A percentile compares a stretch with the other conserved stretches of the same genome.
Conservation (phyloP, 2,113 vertebrate genomes). For the Sprattus sprattus region DNA sequence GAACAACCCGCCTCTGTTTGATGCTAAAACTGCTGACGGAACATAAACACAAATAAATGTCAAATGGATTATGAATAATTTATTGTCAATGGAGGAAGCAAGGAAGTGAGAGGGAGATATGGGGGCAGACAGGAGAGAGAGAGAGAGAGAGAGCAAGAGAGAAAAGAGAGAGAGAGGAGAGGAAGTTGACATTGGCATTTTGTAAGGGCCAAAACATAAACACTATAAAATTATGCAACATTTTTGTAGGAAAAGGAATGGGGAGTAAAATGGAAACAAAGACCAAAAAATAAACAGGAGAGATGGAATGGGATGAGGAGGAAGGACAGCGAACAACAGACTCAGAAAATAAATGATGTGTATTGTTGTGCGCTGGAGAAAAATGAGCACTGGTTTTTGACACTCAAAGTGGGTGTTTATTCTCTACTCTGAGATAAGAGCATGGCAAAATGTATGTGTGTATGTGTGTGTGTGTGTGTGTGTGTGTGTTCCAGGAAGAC, state of each 20-base stretch:
- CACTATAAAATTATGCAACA: not conserved
- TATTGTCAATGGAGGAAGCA: conserved; percentile 1
- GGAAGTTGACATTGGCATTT: not conserved
- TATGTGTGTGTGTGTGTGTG: not conserved
- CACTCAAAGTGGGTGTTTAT: not conserved
- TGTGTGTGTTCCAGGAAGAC: not conserved
- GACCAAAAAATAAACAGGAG: not conserved
- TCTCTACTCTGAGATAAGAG: not conserved
- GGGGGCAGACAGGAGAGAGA: not conserved
- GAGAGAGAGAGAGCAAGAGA: not conserved
- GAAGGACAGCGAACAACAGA: conserved; percentile 12
- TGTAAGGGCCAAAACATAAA: not conserved
- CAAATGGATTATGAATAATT: conserved; percentile 47
- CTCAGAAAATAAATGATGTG: conserved; percentile 34
- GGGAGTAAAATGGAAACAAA: not conserved
- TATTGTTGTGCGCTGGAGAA: conserved; percentile 13
- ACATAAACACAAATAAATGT: conserved; percentile 37
- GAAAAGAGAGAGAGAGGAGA: not conserved
- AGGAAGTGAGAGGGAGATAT: not conserved
- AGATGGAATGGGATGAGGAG: not conserved
- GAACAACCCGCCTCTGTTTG: conserved; percentile 32
- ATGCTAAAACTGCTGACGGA: conserved; percentile 39
- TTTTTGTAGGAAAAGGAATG: not conserved
- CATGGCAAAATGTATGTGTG: not conserved
- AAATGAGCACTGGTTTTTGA: not conserved